These are phyloP conservation scores for Drosophila lacicola DNA, from an alignment of 2,888 invertebrate genomes.

Conservation along the genomic window DNA sequence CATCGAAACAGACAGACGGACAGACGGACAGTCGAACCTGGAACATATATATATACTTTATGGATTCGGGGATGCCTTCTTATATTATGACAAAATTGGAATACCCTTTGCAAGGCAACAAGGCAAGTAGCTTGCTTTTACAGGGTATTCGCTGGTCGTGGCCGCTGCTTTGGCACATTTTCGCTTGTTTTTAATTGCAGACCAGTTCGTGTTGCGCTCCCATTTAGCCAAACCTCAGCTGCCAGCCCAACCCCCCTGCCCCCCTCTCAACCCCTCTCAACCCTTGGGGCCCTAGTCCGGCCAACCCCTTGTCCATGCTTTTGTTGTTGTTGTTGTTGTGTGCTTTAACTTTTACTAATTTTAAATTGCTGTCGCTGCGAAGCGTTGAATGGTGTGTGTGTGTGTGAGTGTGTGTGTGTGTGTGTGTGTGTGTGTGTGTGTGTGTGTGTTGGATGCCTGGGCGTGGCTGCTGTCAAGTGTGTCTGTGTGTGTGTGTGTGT, in stretches of 20 bases:
- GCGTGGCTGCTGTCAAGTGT: slow-evolving; percentile 49
- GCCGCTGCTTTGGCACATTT: background rate
- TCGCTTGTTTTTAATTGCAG: slow-evolving; percentile 61
- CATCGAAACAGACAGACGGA: no score
- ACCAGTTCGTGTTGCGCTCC: slow-evolving; percentile 60
- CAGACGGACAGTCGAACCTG: no score
- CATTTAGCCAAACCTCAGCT: slow-evolving; percentile 50
- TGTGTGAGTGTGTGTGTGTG: slow-evolving; percentile 28
- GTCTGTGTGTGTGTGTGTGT: slow-evolving; percentile 47
- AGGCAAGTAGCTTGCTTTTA: background rate
- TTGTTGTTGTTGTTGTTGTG: slow-evolving; percentile 26
- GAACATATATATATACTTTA: no score
- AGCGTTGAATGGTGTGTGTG: slow-evolving; percentile 16
- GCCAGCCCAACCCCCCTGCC: background rate
- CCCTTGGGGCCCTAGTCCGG: no score
- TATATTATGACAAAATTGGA: no score
- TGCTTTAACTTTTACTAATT: slow-evolving; percentile 73
- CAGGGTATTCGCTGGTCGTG: slow-evolving; percentile 1
- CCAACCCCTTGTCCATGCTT: background rate
- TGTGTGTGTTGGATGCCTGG: slow-evolving; percentile 18
- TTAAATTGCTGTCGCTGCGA: slow-evolving; percentile 61
- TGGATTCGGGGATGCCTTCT: no score
- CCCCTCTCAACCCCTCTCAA: background rate
- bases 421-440: slow-evolving; percentile 22
- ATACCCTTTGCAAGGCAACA: background rate